phyloP scores from a whole-genome alignment of 2,113 vertebrate species.

The Ctenodactylus gundi region DNA sequence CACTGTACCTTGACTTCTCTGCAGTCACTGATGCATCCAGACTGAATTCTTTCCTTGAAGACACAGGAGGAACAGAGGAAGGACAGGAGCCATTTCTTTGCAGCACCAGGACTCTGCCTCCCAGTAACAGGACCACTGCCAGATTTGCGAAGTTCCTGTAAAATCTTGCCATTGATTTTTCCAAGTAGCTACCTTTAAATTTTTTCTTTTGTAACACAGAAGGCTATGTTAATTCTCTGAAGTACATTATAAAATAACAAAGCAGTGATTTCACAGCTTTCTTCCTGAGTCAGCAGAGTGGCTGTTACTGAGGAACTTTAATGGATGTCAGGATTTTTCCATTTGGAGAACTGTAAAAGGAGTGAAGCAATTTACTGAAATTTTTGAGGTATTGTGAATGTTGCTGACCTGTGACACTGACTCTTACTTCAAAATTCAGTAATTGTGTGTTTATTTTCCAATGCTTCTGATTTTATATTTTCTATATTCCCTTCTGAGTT shows the following conservation, averaged over 20 bases:
- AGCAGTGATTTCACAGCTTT: neutral
- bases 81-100: no score
- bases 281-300: neutral
- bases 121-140: neutral
- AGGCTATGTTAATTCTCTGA: conserved; percentile 13
- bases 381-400: neutral
- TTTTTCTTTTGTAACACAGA: neutral
- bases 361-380: neutral
- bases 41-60: no score
- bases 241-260: conserved; percentile 14
- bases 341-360: neutral
- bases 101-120: no score
- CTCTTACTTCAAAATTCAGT: neutral
- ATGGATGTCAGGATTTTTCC: neutral
- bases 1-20: no score
- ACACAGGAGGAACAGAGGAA: no score
- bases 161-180: conserved; percentile 42
- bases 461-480: neutral
- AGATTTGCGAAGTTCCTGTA: neutral
- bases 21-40: no score
- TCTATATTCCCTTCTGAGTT: neutral
- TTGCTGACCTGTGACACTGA: neutral
- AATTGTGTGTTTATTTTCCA: neutral
- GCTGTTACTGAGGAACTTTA: neutral
- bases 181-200: neutral